Evolutionary conservation across 2,888 invertebrate genomes (phyloP).

Genomic region (Noctua janthe): DNA sequence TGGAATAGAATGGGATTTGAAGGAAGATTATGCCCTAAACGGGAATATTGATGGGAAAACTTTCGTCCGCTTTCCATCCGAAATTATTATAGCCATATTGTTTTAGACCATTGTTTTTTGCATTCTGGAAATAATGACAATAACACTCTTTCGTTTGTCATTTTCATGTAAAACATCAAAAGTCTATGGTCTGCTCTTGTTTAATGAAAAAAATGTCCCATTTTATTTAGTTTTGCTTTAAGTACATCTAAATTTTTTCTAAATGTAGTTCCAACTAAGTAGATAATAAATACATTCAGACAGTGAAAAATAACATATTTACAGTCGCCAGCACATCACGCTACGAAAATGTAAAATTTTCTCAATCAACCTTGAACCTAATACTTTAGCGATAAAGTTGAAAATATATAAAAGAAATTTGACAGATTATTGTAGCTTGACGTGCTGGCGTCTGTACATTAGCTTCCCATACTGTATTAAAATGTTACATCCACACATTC

Average conservation of each 20-base stretch:
- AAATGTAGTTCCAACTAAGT: neutral
- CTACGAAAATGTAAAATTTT: too few species aligned
- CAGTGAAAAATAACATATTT: neutral
- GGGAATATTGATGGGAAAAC: too few species aligned
- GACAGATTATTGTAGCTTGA: too few species aligned
- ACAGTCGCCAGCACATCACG: too few species aligned
- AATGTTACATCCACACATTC: neutral
- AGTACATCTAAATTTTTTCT: neutral
- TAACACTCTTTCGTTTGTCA: neutral
- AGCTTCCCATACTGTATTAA: neutral
- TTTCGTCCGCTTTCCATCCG: neutral
- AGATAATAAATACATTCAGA: neutral
- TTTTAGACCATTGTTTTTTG: too few species aligned
- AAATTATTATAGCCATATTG: too few species aligned
- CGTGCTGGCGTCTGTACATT: too few species aligned
- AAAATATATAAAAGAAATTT: too few species aligned
- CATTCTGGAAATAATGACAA: too few species aligned
- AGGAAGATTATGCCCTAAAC: neutral
- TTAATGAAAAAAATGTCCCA: neutral
- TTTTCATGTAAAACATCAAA: neutral
- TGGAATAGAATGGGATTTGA: slow-evolving; percentile 20
- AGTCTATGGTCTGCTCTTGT: too few species aligned
- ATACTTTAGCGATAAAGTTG: too few species aligned
- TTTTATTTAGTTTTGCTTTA: neutral
- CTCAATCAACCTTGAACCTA: too few species aligned